Base-by-base conservation (phyloP, 2,113 vertebrate genomes). In the Rhegmatorhina hoffmannsi region DNA sequence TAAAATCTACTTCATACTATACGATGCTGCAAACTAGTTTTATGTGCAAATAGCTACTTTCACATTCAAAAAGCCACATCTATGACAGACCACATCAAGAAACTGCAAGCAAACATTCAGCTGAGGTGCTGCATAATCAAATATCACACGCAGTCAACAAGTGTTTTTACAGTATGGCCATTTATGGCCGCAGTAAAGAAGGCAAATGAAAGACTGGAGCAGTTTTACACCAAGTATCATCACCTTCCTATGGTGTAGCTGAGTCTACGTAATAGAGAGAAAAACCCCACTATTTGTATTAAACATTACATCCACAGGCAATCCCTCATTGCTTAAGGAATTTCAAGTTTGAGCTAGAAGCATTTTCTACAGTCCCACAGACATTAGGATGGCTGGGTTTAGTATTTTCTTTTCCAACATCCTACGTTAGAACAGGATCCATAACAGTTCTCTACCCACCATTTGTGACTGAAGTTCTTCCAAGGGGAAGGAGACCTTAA, bases 31-130 rank as follows among this genome's bases (percentile, higher is more conserved):
- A 87, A 94, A 94, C 92, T 92, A 95, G 55, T 50, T 91, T 87
- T 86, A 74, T 29, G 69, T 44, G 91, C 89, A 83, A 75, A 82
- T 58, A 88, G 28, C 76, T 93, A 79, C 91, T 90, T 93, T 96
- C 87, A 90, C 55, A 81, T 89, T 92, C 26, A 78, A 84, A 96
- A 97, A 95, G 93, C 97, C 97, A 97, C 96, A 98, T 97, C 96
- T 97, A n/a, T 82, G 87, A 55, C 0, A 28, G 97, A 94, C 97
- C 98, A 97, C 97, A 98, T 95, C 74, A 98, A 98, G 94, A 96
- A 88, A 87, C 86, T 89, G 92, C 92, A 95, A 92, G 94, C 85
- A 97, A 97, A 94, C 93, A 95, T 77, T 47, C 74, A 96, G 89
- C 92, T 95, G 80, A 96, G 93, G 70, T 89, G 38, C 93, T 85